These are phyloP conservation scores for Porites lobata DNA, from an alignment of 92 coral and sea anemone species.

Conservation along the genomic window DNA sequence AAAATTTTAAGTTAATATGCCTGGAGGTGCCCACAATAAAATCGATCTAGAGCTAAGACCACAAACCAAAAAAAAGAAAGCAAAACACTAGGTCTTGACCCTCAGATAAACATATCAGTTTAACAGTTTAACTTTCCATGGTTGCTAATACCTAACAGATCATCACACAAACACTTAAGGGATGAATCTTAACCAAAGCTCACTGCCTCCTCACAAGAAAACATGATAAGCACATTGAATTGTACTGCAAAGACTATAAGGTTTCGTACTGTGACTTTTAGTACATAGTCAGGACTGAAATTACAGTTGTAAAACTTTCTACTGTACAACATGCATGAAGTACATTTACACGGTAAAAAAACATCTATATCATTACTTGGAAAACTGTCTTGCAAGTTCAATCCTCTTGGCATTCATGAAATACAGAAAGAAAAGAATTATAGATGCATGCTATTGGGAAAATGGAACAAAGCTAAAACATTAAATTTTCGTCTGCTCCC, in stretches of 20 bases:
- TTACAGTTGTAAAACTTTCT: too few species aligned
- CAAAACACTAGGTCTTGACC: not conserved
- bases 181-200: not conserved
- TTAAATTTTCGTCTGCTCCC: too few species aligned
- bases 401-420: too few species aligned
- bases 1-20: constrained; percentile 1
- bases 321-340: too few species aligned
- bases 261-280: not conserved
- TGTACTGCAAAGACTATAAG: not conserved
- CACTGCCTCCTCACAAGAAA: not conserved
- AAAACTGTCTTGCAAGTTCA: too few species aligned
- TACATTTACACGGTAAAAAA: too few species aligned
- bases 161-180: not conserved
- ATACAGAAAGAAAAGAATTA: too few species aligned
- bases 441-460: too few species aligned
- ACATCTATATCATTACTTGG: too few species aligned
- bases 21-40: not conserved
- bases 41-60: not conserved
- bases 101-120: not conserved
- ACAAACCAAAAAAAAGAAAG: not conserved
- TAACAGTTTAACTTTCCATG: not conserved
- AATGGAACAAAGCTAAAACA: too few species aligned
- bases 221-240: not conserved
- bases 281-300: too few species aligned
- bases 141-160: not conserved